phyloP scores from a whole-genome alignment of 2,888 invertebrate genomes.

The Sesamia inferens region DNA sequence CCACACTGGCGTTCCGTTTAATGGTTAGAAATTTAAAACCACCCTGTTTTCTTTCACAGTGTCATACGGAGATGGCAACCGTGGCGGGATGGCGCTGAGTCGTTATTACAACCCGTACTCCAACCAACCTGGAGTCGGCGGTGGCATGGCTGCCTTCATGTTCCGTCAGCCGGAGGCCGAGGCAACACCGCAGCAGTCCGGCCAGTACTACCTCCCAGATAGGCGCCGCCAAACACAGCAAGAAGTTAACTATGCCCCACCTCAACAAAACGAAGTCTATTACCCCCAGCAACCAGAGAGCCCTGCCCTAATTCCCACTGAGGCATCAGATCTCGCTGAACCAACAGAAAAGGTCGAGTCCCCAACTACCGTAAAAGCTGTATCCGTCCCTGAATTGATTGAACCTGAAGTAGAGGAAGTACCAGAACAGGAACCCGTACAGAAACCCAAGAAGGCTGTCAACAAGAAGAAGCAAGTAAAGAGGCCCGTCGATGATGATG shows the following conservation, averaged over 20 bases:
- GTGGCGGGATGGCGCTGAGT: constrained; percentile 84
- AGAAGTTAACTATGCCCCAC: constrained; percentile 74
- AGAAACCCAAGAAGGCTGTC: constrained; percentile 79
- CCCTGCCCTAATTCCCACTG: constrained; percentile 71
- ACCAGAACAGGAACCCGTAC: constrained; percentile 78
- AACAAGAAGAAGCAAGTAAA: constrained; percentile 77
- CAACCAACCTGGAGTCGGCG: constrained; percentile 75
- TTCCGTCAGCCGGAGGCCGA: constrained; percentile 78
- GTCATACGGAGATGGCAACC: constrained; percentile 82
- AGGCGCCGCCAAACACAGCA: constrained; percentile 82
- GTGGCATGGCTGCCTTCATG: constrained; percentile 85
- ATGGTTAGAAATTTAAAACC: neutral
- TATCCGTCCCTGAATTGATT: constrained; percentile 75
- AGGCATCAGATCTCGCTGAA: constrained; percentile 77
- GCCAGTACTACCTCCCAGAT: constrained; percentile 84
- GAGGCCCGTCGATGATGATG: constrained; percentile 81
- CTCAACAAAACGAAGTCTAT: constrained; percentile 85
- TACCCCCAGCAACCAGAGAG: constrained; percentile 78
- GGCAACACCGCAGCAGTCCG: constrained; percentile 68
- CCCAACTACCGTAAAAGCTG: constrained; percentile 76
- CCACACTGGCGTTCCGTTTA: neutral
- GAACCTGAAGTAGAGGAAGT: constrained; percentile 82
- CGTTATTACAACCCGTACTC: constrained; percentile 87
- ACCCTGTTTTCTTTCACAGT: constrained; percentile 70
- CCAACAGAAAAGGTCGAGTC: constrained; percentile 79